Evolutionary conservation across 2,113 vertebrate genomes (phyloP).

Genomic region (Jaculus jaculus): DNA sequence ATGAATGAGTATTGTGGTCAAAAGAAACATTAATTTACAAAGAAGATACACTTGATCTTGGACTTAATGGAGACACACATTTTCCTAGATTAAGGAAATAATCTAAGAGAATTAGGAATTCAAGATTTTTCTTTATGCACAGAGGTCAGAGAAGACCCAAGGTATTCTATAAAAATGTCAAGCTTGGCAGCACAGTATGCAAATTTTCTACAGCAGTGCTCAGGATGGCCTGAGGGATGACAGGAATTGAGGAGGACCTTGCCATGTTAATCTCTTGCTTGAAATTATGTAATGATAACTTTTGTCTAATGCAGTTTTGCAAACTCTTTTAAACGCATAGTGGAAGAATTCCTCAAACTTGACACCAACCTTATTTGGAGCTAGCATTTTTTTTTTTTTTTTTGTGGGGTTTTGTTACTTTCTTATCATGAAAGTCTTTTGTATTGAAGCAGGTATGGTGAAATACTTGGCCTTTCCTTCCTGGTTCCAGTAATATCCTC

Average conservation of each 20-base stretch:
- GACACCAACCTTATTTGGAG: neutral
- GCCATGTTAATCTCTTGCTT: neutral
- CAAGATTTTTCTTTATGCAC: conserved; percentile 33
- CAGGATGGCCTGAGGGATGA: neutral
- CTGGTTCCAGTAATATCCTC: neutral
- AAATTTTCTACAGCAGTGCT: neutral
- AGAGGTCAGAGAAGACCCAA: conserved; percentile 57
- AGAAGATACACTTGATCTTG: conserved; percentile 63
- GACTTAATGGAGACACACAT: conserved; percentile 51
- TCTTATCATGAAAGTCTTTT: neutral
- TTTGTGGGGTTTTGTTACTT: neutral
- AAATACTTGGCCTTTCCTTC: neutral
- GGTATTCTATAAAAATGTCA: conserved; percentile 25
- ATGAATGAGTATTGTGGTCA: conserved; percentile 42
- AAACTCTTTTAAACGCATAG: neutral
- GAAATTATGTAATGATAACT: neutral
- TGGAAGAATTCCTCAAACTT: neutral
- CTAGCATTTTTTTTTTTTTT: neutral
- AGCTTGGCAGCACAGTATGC: neutral
- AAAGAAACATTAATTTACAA: conserved; percentile 58
- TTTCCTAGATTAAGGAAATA: conserved; percentile 58
- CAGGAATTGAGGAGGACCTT: neutral
- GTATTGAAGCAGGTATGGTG: neutral
- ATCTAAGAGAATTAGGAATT: conserved; percentile 54
- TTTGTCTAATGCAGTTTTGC: neutral